Percentiles rank a stretch among this genome's conserved stretches.
Conservation (phyloP, 2,888 invertebrate species). For the Osmoderma eremita region DNA sequence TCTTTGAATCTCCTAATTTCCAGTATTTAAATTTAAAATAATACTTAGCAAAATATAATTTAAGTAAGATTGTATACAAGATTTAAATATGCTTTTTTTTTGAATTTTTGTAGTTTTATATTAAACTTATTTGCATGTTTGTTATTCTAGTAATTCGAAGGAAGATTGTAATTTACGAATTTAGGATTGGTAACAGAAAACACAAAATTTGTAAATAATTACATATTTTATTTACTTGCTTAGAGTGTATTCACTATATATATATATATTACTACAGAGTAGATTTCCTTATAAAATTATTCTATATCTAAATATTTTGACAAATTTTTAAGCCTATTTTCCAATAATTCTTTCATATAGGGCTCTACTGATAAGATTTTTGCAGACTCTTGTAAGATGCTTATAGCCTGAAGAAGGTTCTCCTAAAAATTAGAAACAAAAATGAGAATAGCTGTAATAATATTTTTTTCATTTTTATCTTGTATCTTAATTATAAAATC, state of each 20-base stretch:
- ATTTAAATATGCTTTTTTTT: no score
- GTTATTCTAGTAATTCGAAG: no score
- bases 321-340: constrained; percentile 65
- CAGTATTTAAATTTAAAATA: no score
- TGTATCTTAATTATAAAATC: neutral
- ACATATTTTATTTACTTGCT: neutral
- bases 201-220: neutral
- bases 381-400: constrained; percentile 69
- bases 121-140: no score
- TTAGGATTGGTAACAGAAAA: neutral
- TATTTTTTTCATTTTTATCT: constrained; percentile 23
- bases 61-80: no score
- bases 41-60: no score
- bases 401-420: constrained; percentile 68
- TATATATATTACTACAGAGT: neutral
- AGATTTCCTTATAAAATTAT: constrained; percentile 9
- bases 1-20: no score
- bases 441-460: no score
- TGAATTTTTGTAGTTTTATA: no score
- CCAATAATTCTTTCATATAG: constrained; percentile 67
- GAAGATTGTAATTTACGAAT: neutral
- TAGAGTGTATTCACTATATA: constrained; percentile 1
- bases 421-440: constrained; percentile 62
- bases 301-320: constrained; percentile 41
- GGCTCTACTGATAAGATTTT: constrained; percentile 71